Evolutionary conservation across 2,888 invertebrate genomes (phyloP), one percentile per base, ranked within the genome.

Genomic region (Rhagium mordax): DNA sequence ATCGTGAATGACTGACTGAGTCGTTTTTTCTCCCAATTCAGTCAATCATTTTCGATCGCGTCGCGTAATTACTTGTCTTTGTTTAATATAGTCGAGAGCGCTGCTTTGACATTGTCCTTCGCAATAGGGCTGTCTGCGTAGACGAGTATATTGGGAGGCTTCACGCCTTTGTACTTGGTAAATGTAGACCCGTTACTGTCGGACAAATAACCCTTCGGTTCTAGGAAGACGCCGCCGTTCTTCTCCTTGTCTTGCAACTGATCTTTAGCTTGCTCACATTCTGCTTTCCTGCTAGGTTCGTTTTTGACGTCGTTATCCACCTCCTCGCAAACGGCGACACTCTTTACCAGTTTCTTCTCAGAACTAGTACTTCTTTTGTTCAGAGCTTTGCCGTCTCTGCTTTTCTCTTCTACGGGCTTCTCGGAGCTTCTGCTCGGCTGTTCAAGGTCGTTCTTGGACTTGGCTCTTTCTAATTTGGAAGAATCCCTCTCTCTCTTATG

Each of bases 61-160:
- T 3, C 3, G 41, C 0, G 1, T 70, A 84, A 87, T 84, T 89
- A 94, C 94, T 92, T 93, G 84, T 94, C 92, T 82, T 90, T 90
- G 85, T 94, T 93, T 74, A 95, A 88, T 70, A 94, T 92, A 79
- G 91, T 90, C 73, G 91, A 90, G 60, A 96, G 89, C 21, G 94
- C 93, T 24, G 90, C 89, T 83, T 93, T 93, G 67, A 95, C 92
- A 85, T 93, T 94, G 80, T 94, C 94, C 80, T 93, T 91, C 57
- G 94, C 93, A 24, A 91, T 91, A 71, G 91, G 86, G 86, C 94
- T 95, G 86, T 96, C 95, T 2, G 95, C 94, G 86, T 94, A 95
- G 79, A 96, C 94, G 74, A 96, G 89, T 82, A 96, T 91, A 88
- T 95, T 95, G 2, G 94, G 94, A 59, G 95, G 95, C 86, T 95